phyloP scores from a whole-genome alignment of 2,113 vertebrate genomes.

The Glaucomys volans region DNA sequence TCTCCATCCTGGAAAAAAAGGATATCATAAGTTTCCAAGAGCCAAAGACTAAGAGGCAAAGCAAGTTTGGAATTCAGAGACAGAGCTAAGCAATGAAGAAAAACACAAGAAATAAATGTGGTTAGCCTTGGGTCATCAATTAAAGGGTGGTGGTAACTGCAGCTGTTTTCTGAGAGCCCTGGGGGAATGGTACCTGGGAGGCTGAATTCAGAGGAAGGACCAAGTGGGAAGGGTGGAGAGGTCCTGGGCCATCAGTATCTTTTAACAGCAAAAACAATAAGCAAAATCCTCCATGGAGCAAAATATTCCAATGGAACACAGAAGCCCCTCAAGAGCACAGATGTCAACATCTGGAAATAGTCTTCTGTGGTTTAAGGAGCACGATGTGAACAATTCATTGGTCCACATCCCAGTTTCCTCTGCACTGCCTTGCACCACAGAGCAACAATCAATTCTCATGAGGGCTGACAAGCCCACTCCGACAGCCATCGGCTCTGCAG shows the following conservation, averaged over 20 bases:
- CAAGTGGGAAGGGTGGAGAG: background rate
- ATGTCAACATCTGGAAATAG: background rate
- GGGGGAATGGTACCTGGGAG: background rate
- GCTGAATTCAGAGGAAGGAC: background rate
- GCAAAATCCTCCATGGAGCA: background rate
- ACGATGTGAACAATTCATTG: background rate
- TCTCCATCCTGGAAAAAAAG: background rate
- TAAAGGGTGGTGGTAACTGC: background rate
- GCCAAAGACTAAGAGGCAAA: background rate
- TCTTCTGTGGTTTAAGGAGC: background rate
- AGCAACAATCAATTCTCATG: background rate
- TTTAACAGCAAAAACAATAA: background rate
- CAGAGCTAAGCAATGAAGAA: background rate
- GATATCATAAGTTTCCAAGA: background rate
- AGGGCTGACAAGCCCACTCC: background rate
- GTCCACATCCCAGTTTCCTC: background rate
- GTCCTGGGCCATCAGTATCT: background rate
- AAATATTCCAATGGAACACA: constrained; percentile 2
- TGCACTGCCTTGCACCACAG: background rate
- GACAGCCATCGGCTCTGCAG: background rate
- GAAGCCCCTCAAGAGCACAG: background rate
- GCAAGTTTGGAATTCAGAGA: background rate
- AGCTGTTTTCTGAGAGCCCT: background rate
- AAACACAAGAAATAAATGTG: background rate
- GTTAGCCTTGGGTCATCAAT: no score